Evolutionary conservation across 2,888 invertebrate species (phyloP).

Genomic region (Papilio gigon): DNA sequence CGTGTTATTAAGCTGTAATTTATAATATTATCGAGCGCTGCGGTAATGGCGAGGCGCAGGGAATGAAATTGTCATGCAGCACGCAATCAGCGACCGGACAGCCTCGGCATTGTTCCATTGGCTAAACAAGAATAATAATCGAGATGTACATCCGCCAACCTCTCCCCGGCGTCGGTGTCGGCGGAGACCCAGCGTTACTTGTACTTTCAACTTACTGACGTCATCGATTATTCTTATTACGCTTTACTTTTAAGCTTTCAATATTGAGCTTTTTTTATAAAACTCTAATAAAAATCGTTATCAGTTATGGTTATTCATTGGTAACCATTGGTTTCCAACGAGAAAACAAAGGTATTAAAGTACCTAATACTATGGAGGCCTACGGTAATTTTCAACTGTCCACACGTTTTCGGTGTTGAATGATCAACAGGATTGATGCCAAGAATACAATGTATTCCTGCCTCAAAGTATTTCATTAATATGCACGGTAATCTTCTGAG

Average conservation of each 20-base stretch:
- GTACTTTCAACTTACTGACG: conserved; percentile 33
- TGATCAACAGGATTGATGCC: too few species aligned
- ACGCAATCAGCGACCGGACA: conserved; percentile 56
- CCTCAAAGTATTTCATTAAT: neutral
- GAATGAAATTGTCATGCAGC: conserved; percentile 55
- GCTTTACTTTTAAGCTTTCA: conserved; percentile 31
- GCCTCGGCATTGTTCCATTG: conserved; percentile 61
- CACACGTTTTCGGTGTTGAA: too few species aligned
- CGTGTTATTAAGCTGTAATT: conserved; percentile 39
- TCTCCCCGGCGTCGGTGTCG: conserved; percentile 41
- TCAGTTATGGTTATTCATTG: too few species aligned
- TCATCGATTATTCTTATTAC: conserved; percentile 31
- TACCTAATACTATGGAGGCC: neutral
- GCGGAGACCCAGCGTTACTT: conserved; percentile 30
- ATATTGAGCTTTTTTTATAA: neutral
- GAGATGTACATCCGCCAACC: conserved; percentile 54
- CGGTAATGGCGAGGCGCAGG: conserved; percentile 42
- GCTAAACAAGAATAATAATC: conserved; percentile 59
- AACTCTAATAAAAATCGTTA: neutral
- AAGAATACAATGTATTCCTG: too few species aligned
- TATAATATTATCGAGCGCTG: conserved; percentile 46
- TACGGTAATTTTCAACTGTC: neutral
- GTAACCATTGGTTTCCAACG: too few species aligned
- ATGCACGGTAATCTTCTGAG: neutral
- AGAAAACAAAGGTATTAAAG: too few species aligned